Conservation (phyloP, 2,113 vertebrate genomes). For the Ciconia stormi region DNA sequence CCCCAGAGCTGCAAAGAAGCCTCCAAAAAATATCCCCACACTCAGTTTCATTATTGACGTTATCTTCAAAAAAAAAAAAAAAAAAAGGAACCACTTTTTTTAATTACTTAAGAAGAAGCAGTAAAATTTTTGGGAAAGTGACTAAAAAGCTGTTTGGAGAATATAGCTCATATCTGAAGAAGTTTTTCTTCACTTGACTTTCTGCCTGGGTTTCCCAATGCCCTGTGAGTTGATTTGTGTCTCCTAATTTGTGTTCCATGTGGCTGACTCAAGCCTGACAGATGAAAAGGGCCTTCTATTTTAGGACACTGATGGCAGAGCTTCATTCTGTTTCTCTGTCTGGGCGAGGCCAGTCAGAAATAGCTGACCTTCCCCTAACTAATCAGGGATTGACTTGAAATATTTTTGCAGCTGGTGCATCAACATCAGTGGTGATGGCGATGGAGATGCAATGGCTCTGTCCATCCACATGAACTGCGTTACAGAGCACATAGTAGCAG, state of each 20-base stretch:
- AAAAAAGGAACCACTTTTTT: background rate
- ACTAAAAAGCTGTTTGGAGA: background rate
- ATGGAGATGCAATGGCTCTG: background rate
- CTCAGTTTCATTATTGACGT: slow-evolving; percentile 84
- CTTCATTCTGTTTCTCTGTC: slow-evolving; percentile 66
- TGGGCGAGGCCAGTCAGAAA: slow-evolving; percentile 76
- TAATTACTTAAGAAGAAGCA: background rate
- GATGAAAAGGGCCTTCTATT: slow-evolving; percentile 85
- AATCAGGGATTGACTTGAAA: slow-evolving; percentile 54
- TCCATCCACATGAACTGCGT: accelerated
- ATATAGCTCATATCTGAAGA: slow-evolving; percentile 3
- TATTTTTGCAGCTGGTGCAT: slow-evolving; percentile 57
- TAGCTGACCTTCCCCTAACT: slow-evolving; percentile 79
- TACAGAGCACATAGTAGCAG: background rate
- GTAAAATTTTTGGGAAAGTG: background rate
- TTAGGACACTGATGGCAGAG: slow-evolving; percentile 84
- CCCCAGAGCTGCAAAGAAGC: slow-evolving; percentile 90
- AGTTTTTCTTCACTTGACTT: slow-evolving; percentile 19
- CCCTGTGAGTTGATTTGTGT: background rate
- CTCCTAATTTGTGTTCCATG: slow-evolving; percentile 63
- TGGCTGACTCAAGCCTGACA: slow-evolving; percentile 70
- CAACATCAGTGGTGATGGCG: background rate
- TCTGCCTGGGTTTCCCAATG: slow-evolving; percentile 13
- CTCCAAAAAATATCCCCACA: slow-evolving; percentile 90
- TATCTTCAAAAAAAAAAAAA: background rate